Conservation (phyloP, 2,888 invertebrate genomes). For the Andrena trimmerana region DNA sequence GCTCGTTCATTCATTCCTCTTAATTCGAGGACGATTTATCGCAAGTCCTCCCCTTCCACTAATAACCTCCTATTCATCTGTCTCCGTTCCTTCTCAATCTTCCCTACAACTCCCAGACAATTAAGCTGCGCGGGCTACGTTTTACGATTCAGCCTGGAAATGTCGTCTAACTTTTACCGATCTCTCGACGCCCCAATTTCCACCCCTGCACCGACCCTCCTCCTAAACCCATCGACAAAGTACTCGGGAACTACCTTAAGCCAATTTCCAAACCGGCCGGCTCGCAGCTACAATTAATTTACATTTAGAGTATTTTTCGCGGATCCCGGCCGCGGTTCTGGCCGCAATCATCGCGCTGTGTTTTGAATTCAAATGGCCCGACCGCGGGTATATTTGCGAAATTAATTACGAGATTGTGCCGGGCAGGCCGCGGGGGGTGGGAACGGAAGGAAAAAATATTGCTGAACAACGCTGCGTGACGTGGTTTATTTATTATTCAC, state of each 20-base stretch:
- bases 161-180: slow-evolving; percentile 3
- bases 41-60: too few species aligned
- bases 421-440: slow-evolving; percentile 13
- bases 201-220: neutral
- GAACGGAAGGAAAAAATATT: slow-evolving; percentile 43
- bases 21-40: too few species aligned
- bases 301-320: slow-evolving; percentile 64
- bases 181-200: neutral
- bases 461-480: slow-evolving; percentile 23
- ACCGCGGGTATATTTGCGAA: slow-evolving; percentile 41
- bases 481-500: slow-evolving; percentile 57
- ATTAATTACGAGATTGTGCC: slow-evolving; percentile 65
- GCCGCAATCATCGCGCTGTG: slow-evolving; percentile 25
- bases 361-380: slow-evolving; percentile 39
- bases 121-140: slow-evolving; percentile 22
- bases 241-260: slow-evolving; percentile 12
- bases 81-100: slow-evolving; percentile 18
- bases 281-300: slow-evolving; percentile 50
- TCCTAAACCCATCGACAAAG: slow-evolving; percentile 8
- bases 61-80: too few species aligned
- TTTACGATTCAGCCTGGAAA: slow-evolving; percentile 7
- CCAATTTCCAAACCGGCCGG: slow-evolving; percentile 47
- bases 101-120: slow-evolving; percentile 21
- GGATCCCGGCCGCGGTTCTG: neutral
- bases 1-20: too few species aligned